phyloP scores from a whole-genome alignment of 2,888 invertebrate species.

The Criorhina ranunculi region DNA sequence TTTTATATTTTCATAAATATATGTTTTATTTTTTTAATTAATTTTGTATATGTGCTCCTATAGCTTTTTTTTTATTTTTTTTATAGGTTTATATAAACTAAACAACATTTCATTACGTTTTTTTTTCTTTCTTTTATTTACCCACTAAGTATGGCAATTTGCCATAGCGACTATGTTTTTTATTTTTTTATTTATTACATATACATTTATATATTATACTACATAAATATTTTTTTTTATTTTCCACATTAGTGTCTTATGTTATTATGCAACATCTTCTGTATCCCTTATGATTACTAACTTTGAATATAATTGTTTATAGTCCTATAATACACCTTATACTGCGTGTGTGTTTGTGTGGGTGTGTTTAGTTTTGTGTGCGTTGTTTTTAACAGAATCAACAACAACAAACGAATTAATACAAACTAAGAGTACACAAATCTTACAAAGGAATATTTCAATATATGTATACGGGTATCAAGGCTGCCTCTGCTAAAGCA shows the following conservation, averaged over 20 bases:
- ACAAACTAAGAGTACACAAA: conserved; percentile 11
- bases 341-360: conserved; percentile 58
- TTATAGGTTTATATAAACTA: conserved; percentile 70
- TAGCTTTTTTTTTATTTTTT: conserved; percentile 60
- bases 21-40: conserved; percentile 59
- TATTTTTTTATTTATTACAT: conserved; percentile 79
- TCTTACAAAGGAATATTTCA: neutral
- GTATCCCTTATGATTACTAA: conserved; percentile 63
- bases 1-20: conserved; percentile 61
- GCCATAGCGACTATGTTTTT: conserved; percentile 58
- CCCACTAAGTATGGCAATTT: conserved; percentile 70
- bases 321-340: conserved; percentile 74
- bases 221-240: conserved; percentile 73
- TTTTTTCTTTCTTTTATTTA: conserved; percentile 55
- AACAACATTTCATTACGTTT: conserved; percentile 67
- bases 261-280: conserved; percentile 69
- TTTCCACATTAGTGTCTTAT: conserved; percentile 67
- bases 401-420: conserved; percentile 43
- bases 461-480: conserved; percentile 1
- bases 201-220: conserved; percentile 79
- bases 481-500: conserved; percentile 1
- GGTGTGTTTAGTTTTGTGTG: conserved; percentile 63
- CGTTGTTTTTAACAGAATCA: conserved; percentile 55
- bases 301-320: conserved; percentile 72
- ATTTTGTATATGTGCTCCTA: conserved; percentile 75